Evolutionary conservation across 2,113 vertebrate species (phyloP), one percentile per base, ranked within the genome.

Genomic region (Ancistrus triradiatus): DNA sequence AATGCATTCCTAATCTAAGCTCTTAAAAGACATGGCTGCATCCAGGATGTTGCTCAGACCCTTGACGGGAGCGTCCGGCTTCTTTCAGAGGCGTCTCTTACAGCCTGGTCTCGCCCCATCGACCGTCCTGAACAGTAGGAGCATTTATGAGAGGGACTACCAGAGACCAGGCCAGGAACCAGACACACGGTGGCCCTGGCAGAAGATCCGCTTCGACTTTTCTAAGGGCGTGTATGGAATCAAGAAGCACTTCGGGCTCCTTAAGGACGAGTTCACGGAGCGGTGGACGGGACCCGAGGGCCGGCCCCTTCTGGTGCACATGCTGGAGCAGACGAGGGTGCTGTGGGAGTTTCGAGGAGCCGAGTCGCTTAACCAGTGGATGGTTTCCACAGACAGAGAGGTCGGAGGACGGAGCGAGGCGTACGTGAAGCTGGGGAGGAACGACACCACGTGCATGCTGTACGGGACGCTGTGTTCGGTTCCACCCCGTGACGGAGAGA

Each of bases 381-480:
- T 77, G 0, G 69, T 95, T 69, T 92, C 93, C 13, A 95, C 91
- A 0, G 96, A 99, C 69, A 74, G 19, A 9, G 91, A 87, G 48
- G 93, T 98, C 10, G 96, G 96, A 66, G 96, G 96, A 11, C 88
- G 88, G 46, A 99, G 96, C 62, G 84, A 92, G 76, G 82, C 78
- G n/a, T 82, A 84, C 60, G 21, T 97, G 59, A 91, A 87, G 56
- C 11, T 95, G 24, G 85, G 92, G 19, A 91, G 74, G 69, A 95
- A 95, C 80, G 86, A 87, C 51, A 84, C 80, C 18, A 92, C 83
- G 19, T 93, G 90, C 28, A 57, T 95, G 19, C 72, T 99, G 0
- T 90, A 91, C 8, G 96, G 96, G 35, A 91, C 77, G 3, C 85
- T 99, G 62, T 89, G 76, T 57, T 89, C 89, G 0, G 78, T 81